Evolutionary conservation across 2,113 vertebrate genomes (phyloP).

Genomic region (Oreochromis tanganicae): DNA sequence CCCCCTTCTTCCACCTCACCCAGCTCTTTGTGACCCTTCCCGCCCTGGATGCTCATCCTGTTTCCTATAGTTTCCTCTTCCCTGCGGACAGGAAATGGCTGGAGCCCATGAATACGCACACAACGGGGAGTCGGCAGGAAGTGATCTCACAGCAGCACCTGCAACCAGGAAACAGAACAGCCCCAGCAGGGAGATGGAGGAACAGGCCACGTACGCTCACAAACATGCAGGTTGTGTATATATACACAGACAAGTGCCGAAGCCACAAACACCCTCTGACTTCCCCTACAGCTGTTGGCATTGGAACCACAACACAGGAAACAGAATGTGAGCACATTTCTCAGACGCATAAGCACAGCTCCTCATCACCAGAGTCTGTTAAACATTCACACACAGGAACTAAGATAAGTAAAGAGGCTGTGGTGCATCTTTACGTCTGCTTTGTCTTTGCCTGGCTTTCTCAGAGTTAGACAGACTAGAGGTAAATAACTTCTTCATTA

Average conservation of each 20-base stretch:
- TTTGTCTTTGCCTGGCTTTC: not conserved
- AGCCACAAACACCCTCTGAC: slow-evolving; percentile 35
- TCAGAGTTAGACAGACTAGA: not conserved
- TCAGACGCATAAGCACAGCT: not conserved
- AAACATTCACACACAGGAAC: not conserved
- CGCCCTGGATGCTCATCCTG: slow-evolving; percentile 70
- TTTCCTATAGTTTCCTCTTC: slow-evolving; percentile 72
- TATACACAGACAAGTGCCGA: slow-evolving; percentile 14
- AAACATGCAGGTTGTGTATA: not conserved
- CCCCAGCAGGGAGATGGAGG: slow-evolving; percentile 25
- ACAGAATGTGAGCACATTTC: slow-evolving; percentile 18
- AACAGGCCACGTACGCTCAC: not conserved
- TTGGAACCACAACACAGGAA: slow-evolving; percentile 62
- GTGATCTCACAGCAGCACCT: slow-evolving; percentile 76
- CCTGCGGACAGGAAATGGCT: slow-evolving; percentile 66
- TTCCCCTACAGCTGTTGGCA: slow-evolving; percentile 71
- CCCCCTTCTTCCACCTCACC: slow-evolving; percentile 29
- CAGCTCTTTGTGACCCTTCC: slow-evolving; percentile 49
- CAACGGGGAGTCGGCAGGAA: slow-evolving; percentile 53
- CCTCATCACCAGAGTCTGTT: not conserved
- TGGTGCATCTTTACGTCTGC: not conserved
- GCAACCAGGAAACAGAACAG: slow-evolving; percentile 63
- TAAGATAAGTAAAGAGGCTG: not conserved
- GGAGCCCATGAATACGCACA: slow-evolving; percentile 49
- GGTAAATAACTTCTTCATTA: slow-evolving; percentile 26